These are phyloP conservation scores for Peromyscus melanophrys DNA, from an alignment of 2,797 vertebrate species.

Conservation along the genomic window DNA sequence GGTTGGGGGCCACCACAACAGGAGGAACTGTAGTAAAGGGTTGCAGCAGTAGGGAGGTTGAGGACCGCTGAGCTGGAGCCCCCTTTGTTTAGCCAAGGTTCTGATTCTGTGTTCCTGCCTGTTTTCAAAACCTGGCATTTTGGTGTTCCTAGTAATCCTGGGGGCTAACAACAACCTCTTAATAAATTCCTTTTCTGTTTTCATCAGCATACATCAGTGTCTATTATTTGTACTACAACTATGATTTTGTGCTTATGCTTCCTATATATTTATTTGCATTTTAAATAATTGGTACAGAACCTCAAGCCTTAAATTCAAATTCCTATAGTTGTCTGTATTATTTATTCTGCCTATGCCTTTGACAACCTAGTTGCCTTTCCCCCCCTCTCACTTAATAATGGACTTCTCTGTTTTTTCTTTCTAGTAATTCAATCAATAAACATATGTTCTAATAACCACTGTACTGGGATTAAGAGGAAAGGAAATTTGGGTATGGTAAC, in stretches of 20 bases:
- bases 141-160: constrained; percentile 45
- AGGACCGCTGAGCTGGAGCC: background rate
- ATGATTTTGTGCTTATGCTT: background rate
- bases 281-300: constrained; percentile 21
- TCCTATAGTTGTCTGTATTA: background rate
- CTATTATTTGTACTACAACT: constrained; percentile 19
- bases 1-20: background rate
- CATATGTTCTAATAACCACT: background rate
- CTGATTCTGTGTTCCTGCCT: constrained; percentile 46
- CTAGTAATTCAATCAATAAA: constrained; percentile 42
- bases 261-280: background rate
- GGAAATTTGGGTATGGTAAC: background rate
- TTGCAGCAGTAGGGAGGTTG: background rate
- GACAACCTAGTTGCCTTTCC: background rate
- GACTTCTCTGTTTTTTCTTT: constrained; percentile 15
- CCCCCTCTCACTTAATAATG: constrained; percentile 15
- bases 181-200: constrained; percentile 39
- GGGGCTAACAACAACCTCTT: constrained; percentile 46
- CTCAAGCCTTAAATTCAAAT: constrained; percentile 34
- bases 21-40: background rate
- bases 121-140: constrained; percentile 61
- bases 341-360: constrained; percentile 35
- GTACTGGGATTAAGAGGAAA: background rate
- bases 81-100: background rate
- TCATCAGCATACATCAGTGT: background rate